Base-by-base conservation (phyloP, 2,113 vertebrate species). In the Megaceryle torquata region DNA sequence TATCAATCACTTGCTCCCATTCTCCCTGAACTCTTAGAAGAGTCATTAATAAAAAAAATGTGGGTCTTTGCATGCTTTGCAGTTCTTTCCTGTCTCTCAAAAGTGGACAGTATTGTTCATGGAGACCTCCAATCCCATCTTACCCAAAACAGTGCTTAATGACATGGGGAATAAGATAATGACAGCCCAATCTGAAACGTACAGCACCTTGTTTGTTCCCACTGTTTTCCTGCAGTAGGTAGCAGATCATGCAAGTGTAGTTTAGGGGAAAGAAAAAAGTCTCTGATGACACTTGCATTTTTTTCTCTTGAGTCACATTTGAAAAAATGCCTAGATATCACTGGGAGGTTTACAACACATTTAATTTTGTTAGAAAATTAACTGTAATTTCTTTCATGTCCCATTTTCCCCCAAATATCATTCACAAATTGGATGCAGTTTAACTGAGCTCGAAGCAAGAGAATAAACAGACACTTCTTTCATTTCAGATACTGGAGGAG, bases 371-470 rank as follows among this genome's bases (percentile, higher is more conserved):
- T 81, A 79, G 59, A 77, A 91, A 89, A 95, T 89, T 61, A 75
- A 57, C 63, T 10, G 20, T 33, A 83, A 67, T 69, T 81, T 86
- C 64, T 56, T 92, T 95, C 88, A 88, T 4, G 4, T 75, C 33
- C 10, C 24, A 77, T 95, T 94, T 92, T 15, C 33, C 37, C 8
- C 12, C 10, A 92, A 5, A 63, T 71, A 86, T 16, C 44, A 59
- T 56, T 81, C 13, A 46, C 35, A n/a, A 82, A 51, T 71, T 94
- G 90, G 86, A 74, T 86, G 91, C 69, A 88, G 51, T 93, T 83
- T 89, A 75, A 64, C 25, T 53, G 61, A 88, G 43, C 86, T 94
- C 83, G 94, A 94, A 80, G 22, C 70, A 80, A 92, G 43, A 95
- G 46, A 67, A 72, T 41, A 63, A 78, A 88, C 24, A 91, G 76